Conservation (phyloP, 2,113 vertebrate species). For the Mustelus asterias region DNA sequence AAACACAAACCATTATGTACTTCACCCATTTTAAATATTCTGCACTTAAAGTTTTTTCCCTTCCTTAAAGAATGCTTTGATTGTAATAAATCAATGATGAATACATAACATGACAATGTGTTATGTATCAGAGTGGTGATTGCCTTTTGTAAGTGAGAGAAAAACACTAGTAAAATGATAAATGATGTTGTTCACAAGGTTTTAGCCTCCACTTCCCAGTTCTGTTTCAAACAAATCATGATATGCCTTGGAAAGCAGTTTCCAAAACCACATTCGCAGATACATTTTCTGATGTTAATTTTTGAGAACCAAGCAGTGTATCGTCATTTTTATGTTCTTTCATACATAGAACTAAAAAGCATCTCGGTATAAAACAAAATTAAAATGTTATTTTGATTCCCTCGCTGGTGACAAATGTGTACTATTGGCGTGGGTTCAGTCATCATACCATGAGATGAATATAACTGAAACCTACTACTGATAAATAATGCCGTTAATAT, state of each 20-base stretch:
- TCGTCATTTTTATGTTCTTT: not conserved
- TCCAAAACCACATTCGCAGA: not conserved
- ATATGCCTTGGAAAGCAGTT: not conserved
- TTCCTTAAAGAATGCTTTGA: not conserved
- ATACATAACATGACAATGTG: not conserved
- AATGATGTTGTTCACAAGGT: not conserved
- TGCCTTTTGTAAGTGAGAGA: not conserved
- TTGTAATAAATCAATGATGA: not conserved
- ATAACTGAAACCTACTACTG: not conserved
- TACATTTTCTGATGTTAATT: not conserved
- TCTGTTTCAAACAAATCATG: not conserved
- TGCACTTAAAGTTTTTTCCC: not conserved
- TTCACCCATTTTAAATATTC: not conserved
- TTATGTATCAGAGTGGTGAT: not conserved
- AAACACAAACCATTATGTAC: not conserved
- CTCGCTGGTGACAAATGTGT: not conserved
- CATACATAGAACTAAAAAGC: not conserved
- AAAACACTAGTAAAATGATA: not conserved
- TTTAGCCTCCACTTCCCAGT: not conserved
- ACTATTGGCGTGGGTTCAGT: not conserved
- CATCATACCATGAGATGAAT: not conserved
- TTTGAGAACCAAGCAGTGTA: not conserved
- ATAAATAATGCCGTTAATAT: not conserved
- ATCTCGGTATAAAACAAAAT: not conserved
- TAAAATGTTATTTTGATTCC: not conserved